Conservation (phyloP, 2,888 invertebrate species). For the Stenoptilia bipunctidactyla region DNA sequence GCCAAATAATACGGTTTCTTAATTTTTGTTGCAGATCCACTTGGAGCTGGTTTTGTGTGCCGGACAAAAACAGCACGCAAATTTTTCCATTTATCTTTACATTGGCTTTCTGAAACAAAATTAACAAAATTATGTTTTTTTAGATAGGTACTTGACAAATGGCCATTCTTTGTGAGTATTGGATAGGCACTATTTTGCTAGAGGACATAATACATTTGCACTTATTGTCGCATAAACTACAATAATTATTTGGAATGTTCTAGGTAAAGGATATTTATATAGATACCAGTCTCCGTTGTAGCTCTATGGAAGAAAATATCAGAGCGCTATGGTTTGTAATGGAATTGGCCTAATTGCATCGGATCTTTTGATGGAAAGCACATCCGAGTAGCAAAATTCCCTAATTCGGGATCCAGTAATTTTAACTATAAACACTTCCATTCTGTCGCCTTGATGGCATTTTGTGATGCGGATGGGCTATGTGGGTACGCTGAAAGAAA, state of each 20-base stretch:
- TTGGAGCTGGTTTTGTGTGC: slow-evolving; percentile 8
- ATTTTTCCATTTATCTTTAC: slow-evolving; percentile 9
- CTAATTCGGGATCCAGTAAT: too few species aligned
- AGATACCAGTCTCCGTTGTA: slow-evolving; percentile 4
- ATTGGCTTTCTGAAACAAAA: slow-evolving; percentile 3
- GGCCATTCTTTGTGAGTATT: slow-evolving; percentile 8
- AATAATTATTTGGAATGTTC: slow-evolving; percentile 9
- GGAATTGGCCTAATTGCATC: slow-evolving; percentile 6
- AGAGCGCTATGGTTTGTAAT: slow-evolving; percentile 1
- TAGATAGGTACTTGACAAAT: slow-evolving; percentile 9
- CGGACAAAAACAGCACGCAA: slow-evolving; percentile 8
- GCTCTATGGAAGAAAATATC: slow-evolving; percentile 3
- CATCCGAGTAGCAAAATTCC: slow-evolving; percentile 4
- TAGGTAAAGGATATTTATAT: too few species aligned
- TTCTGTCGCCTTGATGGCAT: slow-evolving; percentile 5
- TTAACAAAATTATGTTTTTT: slow-evolving; percentile 2
- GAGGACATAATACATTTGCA: slow-evolving; percentile 4
- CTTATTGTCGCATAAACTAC: slow-evolving; percentile 8
- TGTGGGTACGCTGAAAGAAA: slow-evolving; percentile 5
- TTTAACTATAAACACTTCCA: slow-evolving; percentile 7
- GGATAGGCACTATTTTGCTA: slow-evolving; percentile 10
- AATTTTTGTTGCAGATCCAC: slow-evolving; percentile 7
- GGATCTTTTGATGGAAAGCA: slow-evolving; percentile 3
- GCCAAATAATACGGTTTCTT: slow-evolving; percentile 12
- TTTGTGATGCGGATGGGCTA: slow-evolving; percentile 6